These are phyloP conservation scores for Torymus aiolomorphi DNA, from an alignment of 2,888 invertebrate species.

Conservation along the genomic window DNA sequence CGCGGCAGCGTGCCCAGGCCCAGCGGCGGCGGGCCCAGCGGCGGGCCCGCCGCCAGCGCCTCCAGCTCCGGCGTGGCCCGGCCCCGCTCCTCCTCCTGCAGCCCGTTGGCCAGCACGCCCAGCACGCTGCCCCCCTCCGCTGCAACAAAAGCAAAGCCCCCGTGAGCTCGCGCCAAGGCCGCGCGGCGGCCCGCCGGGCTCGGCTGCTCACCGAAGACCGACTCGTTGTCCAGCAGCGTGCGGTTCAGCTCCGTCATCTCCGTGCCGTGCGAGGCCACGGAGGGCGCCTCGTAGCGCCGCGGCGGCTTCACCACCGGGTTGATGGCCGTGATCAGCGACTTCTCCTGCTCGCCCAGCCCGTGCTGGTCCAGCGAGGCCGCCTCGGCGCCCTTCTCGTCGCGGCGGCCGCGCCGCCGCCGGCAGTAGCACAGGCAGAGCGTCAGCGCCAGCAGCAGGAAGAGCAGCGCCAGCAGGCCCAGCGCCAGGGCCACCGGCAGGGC, in stretches of 20 bases:
- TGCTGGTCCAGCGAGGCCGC: constrained; percentile 86
- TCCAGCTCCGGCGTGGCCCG: constrained; percentile 60
- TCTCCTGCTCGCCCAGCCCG: constrained; percentile 89
- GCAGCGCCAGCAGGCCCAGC: constrained; percentile 76
- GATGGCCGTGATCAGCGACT: constrained; percentile 88
- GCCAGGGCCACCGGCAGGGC: constrained; percentile 76
- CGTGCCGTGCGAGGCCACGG: constrained; percentile 85
- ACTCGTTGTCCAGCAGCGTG: constrained; percentile 88
- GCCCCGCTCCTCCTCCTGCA: constrained; percentile 66
- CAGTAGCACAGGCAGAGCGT: constrained; percentile 79
- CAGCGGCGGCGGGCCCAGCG: constrained; percentile 32
- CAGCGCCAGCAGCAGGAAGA: constrained; percentile 76
- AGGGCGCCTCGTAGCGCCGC: constrained; percentile 85
- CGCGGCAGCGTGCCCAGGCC: constrained; percentile 77
- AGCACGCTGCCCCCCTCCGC: constrained; percentile 78
- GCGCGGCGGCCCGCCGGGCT: constrained; percentile 49
- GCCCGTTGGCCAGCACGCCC: constrained; percentile 76
- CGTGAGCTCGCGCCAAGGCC: constrained; percentile 62
- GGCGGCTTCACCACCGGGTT: constrained; percentile 91
- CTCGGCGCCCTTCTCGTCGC: constrained; percentile 78
- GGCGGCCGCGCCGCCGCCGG: constrained; percentile 77
- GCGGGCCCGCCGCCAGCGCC: constrained; percentile 57
- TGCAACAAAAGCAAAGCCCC: constrained; percentile 60
- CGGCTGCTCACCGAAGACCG: constrained; percentile 82
- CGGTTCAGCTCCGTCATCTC: constrained; percentile 90